These are phyloP conservation scores for Meiosimyza decipiens DNA, from an alignment of 2,888 invertebrate genomes.

Conservation along the genomic window DNA sequence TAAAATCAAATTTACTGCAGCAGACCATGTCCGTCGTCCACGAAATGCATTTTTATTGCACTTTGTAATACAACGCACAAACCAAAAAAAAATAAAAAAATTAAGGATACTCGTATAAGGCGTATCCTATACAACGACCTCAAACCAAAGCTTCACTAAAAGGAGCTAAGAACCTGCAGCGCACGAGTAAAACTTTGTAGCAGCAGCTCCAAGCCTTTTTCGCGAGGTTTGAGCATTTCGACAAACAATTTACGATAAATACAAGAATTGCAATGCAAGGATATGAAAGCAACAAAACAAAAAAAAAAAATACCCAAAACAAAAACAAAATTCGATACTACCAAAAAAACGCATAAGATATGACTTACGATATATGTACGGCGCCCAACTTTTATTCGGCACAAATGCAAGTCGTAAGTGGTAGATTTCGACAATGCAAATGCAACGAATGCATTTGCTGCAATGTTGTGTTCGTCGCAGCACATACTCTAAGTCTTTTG, in stretches of 20 bases:
- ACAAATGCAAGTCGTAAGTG: neutral
- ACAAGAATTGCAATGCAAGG: neutral
- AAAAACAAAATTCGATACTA: conserved; percentile 16
- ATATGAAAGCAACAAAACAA: neutral
- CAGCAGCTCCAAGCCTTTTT: neutral
- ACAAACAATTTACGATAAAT: conserved; percentile 23
- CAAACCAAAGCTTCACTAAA: neutral
- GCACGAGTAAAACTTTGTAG: conserved; percentile 20
- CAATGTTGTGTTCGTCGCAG: neutral
- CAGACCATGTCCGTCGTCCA: neutral
- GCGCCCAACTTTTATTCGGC: neutral
- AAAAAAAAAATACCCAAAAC: neutral
- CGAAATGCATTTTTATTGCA: conserved; percentile 29
- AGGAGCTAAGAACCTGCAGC: conserved; percentile 9
- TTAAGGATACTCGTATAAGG: neutral
- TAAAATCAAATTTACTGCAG: neutral
- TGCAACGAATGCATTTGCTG: conserved; percentile 21
- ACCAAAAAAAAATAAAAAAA: neutral
- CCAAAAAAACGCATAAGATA: conserved; percentile 25
- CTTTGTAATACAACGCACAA: neutral
- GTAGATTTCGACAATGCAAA: conserved; percentile 8
- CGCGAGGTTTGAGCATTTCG: neutral
- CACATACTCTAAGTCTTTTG: neutral
- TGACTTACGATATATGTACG: conserved; percentile 1
- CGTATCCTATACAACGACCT: neutral